Base-by-base conservation (phyloP, 2,113 vertebrate genomes). In the Stomatorhinus ivindoensis region DNA sequence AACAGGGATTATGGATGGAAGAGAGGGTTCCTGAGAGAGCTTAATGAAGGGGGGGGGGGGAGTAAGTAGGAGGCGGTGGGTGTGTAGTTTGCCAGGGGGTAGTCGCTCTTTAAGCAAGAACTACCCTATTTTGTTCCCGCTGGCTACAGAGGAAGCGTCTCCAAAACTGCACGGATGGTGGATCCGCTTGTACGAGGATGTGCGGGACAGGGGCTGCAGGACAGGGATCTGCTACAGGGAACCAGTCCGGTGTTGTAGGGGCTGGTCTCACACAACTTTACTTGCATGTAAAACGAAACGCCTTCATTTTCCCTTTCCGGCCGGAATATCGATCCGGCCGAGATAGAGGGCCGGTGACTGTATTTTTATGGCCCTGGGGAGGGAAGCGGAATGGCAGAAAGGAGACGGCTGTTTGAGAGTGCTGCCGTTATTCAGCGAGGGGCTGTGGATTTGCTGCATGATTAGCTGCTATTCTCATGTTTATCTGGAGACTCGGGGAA, bases 391-490 rank as follows among this genome's bases (percentile, higher is more conserved):
- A 27, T 19, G 42, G 7, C 15, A 8, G 46, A 44, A 21, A 24
- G n/a, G 21, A 47, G 9, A 27, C 2, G 19, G 24, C 19, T n/a
- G 42, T 4, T 47, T 27, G 83, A n/a, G 10, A 3, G 42, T 11
- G 10, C 3, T 1, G 44, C 17, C 82, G 39, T 46, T 11, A n/a
- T n/a, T 0, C 46, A 50, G 1, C 2, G 83, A 50, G 42, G 46
- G 17, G 83, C 24, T 9, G 8, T 47, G 24, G 42, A 13, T 85
- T n/a, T 50, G 42, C 83, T 27, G 21, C 21, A 0, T 9, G 6
- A 85, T 47, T 85, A 13, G 19, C 10, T 85, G 83, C 83, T 47
- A 24, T 48, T n/a, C 50, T 48, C 6, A 27, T 93, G 31, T 76
- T 39, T 39, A 17, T 31, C 15, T 76, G 69, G 31, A 35, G 69